Evolutionary conservation across 2,888 invertebrate species (phyloP), one percentile per base, ranked within the genome.

Genomic region (Xestia c-nigrum): DNA sequence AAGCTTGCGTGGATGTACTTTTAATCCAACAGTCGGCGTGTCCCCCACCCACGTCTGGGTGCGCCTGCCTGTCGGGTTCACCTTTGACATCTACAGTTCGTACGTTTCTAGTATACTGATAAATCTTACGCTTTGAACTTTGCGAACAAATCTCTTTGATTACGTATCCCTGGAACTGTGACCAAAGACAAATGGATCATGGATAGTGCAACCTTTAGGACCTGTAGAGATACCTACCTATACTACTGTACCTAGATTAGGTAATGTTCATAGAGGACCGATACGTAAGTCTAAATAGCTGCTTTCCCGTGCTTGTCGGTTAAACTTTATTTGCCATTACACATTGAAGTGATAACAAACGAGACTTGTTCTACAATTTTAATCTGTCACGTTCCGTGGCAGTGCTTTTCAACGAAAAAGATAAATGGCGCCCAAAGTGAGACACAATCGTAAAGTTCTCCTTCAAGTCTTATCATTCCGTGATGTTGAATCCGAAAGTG

Each of bases 381-480:
- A 38, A 40, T 40, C 19, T 40, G 21, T 63, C 52, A 21, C 10
- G 46, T 38, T n/a, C 19, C 5, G 3, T n/a, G 21, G 12, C 9
- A 43, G 40, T 43, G 31, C 3, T 76, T 38, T n/a, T n/a, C 31
- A 52, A 52, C 5, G n/a, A 46, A 31, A 24, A 31, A 43, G 19
- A 64, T 46, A 50, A 74, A 77, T 75, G 78, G 78, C 68, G 52
- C 68, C 78, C 75, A 46, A 10, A 24, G 31, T 46, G 78, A 19
- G 52, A 21, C 46, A 12, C 55, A 24, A 16, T 21, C 38, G 16
- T 38, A 47, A 79, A 16, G 4, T 24, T 5, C 9, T 78, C 2
- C 21, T 67, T 38, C 12, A 68, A 16, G 9, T 40, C 16, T 3
- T 57, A 47, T 57, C 40, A 68, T 68, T 68, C 3, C 46, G 1